Evolutionary conservation across 2,113 vertebrate species (phyloP).

Genomic region (Sapayoa aenigma): DNA sequence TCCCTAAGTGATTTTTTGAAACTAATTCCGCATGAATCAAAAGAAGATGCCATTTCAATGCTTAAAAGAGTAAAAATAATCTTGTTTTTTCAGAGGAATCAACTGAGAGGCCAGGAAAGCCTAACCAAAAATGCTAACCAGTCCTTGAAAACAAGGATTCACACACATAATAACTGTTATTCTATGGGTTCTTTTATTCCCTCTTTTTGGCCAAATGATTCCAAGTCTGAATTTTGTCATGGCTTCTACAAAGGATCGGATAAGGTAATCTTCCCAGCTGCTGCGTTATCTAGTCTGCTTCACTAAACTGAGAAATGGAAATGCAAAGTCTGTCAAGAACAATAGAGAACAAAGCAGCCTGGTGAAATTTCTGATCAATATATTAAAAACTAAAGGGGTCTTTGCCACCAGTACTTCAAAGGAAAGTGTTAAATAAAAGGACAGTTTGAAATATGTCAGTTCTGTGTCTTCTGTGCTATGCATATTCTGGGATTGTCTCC

Average conservation of each 20-base stretch:
- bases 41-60: neutral
- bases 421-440: neutral
- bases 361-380: neutral
- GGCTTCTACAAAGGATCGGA: neutral
- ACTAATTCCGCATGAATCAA: neutral
- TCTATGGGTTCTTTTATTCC: neutral
- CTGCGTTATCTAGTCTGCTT: neutral
- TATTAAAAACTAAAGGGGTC: neutral
- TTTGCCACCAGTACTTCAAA: neutral
- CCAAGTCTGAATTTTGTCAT: neutral
- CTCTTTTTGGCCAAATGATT: neutral
- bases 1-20: neutral
- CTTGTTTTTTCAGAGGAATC: neutral
- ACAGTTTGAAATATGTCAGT: neutral
- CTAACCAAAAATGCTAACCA: neutral
- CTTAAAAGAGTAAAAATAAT: neutral
- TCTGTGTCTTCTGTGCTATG: neutral
- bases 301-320: neutral
- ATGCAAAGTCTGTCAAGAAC: neutral
- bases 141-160: neutral
- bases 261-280: neutral
- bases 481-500: neutral
- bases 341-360: neutral
- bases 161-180: neutral
- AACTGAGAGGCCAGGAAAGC: neutral